Conservation (phyloP, 2,888 invertebrate genomes). For the Argyresthia albistria region DNA sequence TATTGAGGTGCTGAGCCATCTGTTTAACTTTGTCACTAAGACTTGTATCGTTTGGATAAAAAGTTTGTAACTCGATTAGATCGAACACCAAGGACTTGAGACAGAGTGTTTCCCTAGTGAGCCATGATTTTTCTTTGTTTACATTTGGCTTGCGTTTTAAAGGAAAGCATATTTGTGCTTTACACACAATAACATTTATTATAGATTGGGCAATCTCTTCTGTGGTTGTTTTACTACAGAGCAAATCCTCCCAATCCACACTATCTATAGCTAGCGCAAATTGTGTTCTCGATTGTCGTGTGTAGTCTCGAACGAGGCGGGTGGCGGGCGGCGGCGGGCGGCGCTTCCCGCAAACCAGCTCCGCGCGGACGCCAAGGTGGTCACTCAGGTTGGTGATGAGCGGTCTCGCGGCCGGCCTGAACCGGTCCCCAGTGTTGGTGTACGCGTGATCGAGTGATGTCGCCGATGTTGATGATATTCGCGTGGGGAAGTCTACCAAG, state of each 20-base stretch:
- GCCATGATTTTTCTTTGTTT: neutral
- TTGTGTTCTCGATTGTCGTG: neutral
- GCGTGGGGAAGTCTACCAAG: neutral
- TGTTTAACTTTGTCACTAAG: neutral
- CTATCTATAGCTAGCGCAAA: neutral
- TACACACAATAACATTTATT: slow-evolving; percentile 1
- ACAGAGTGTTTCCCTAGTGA: neutral
- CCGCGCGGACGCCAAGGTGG: slow-evolving; percentile 3
- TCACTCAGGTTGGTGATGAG: neutral
- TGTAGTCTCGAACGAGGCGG: slow-evolving; percentile 1
- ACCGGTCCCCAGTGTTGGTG: neutral
- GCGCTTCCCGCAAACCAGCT: neutral
- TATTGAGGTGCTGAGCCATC: neutral
- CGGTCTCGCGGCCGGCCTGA: neutral
- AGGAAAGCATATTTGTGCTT: neutral
- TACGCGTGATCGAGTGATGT: neutral
- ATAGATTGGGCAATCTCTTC: slow-evolving; percentile 3
- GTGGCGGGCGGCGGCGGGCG: neutral
- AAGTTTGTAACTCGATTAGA: neutral
- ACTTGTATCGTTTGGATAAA: neutral
- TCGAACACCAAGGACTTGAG: neutral
- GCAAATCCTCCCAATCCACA: slow-evolving; percentile 2
- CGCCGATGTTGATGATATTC: neutral
- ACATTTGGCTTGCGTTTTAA: neutral
- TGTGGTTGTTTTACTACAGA: neutral